Evolutionary conservation across 1,140 invertebrate species (phyloP).

Genomic region (Globodera rostochiensis): DNA sequence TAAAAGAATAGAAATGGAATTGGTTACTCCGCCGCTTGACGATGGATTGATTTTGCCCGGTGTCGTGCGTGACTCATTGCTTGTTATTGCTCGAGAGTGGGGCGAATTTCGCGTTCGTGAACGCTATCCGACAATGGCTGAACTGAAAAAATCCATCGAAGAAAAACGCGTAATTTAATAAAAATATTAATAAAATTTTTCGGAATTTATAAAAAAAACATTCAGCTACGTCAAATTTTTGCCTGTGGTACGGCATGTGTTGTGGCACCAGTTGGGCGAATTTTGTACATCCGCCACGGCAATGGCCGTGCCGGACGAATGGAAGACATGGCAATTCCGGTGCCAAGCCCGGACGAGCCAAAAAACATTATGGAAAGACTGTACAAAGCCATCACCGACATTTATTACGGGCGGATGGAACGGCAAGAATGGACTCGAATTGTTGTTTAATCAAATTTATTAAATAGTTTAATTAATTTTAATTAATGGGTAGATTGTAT

Average conservation of each 20-base stretch:
- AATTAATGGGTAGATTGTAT: too few species aligned
- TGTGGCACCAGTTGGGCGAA: constrained; percentile 61
- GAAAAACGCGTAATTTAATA: constrained; percentile 76
- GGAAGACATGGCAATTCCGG: constrained; percentile 61
- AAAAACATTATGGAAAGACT: constrained; percentile 62
- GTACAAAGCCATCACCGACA: constrained; percentile 63
- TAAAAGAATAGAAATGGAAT: constrained; percentile 77
- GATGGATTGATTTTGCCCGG: constrained; percentile 82
- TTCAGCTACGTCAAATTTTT: constrained; percentile 61
- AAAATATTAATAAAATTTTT: constrained; percentile 66
- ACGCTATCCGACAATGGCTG: constrained; percentile 81
- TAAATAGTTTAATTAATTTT: neutral
- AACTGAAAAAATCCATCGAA: constrained; percentile 76
- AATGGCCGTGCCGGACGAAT: constrained; percentile 51
- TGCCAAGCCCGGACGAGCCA: constrained; percentile 50
- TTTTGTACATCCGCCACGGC: constrained; percentile 49
- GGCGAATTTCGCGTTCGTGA: constrained; percentile 83
- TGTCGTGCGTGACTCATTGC: constrained; percentile 81
- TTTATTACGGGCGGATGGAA: constrained; percentile 60
- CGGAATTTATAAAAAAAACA: neutral
- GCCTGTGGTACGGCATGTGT: constrained; percentile 64
- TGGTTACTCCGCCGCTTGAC: constrained; percentile 85
- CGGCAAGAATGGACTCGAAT: constrained; percentile 44
- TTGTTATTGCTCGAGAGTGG: constrained; percentile 80
- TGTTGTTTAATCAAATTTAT: neutral